Evolutionary conservation across 2,797 vertebrate species (phyloP).

Genomic region (Margarornis squamiger): DNA sequence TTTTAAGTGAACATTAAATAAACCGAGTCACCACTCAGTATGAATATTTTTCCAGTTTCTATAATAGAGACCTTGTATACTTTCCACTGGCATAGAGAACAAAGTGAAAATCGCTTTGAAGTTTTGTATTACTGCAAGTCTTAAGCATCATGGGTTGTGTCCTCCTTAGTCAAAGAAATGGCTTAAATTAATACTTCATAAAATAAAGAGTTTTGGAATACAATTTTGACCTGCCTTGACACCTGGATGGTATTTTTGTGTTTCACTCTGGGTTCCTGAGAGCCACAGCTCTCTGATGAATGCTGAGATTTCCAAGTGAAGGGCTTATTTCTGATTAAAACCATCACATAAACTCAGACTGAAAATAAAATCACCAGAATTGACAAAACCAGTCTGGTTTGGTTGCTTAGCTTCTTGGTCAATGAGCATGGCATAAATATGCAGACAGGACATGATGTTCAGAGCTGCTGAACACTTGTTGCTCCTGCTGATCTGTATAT

Average conservation of each 20-base stretch:
- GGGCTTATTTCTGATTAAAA: not conserved
- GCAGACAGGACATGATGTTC: not conserved
- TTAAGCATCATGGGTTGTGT: not conserved
- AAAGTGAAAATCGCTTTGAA: not conserved
- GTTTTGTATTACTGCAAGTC: not conserved
- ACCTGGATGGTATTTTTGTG: not conserved
- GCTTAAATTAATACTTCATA: not conserved
- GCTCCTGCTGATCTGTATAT: not conserved
- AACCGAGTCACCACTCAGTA: not conserved
- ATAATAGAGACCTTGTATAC: not conserved
- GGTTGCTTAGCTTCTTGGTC: not conserved
- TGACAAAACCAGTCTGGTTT: not conserved
- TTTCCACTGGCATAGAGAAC: not conserved
- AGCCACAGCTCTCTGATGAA: not conserved
- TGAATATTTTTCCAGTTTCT: not conserved
- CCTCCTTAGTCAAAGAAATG: not conserved
- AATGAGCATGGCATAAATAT: not conserved
- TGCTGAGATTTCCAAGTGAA: not conserved
- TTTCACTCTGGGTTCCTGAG: not conserved
- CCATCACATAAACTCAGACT: not conserved
- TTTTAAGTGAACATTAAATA: slow-evolving; percentile 19
- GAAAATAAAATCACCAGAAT: not conserved
- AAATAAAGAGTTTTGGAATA: not conserved
- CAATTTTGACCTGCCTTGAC: not conserved
- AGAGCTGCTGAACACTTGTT: not conserved